Percentiles rank a stretch among this genome's conserved stretches.
Conservation (phyloP, 2,113 vertebrate genomes). For the Petrocephalus microphthalmus region DNA sequence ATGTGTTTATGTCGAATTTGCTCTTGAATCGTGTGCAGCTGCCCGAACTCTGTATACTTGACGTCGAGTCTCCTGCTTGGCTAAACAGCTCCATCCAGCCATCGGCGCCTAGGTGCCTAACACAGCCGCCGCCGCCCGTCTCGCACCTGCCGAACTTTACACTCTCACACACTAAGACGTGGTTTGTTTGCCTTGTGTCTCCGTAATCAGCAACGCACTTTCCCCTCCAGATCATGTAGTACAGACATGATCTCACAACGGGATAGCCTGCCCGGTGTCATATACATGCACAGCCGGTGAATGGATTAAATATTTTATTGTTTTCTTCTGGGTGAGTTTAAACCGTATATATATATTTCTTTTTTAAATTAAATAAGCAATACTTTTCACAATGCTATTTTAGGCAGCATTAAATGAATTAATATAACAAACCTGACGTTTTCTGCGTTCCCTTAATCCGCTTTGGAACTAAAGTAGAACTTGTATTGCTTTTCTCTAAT, state of each 20-base stretch:
- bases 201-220: not conserved
- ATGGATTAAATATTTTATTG: conserved; percentile 3
- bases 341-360: not conserved
- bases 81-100: not conserved
- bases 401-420: not conserved
- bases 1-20: not conserved
- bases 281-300: not conserved
- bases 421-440: not conserved
- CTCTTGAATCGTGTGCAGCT: not conserved
- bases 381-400: not conserved
- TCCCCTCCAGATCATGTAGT: not conserved
- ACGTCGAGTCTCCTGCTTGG: not conserved
- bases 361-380: not conserved
- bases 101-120: not conserved
- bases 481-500: not conserved
- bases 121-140: not conserved
- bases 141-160: conserved; percentile 16
- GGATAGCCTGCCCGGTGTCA: not conserved
- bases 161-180: not conserved
- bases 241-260: not conserved
- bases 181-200: not conserved
- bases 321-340: not conserved
- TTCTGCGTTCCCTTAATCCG: not conserved
- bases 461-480: not conserved
- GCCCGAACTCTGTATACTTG: not conserved